These are phyloP conservation scores for Mythimna pallens DNA, from an alignment of 2,888 invertebrate species.

Conservation along the genomic window DNA sequence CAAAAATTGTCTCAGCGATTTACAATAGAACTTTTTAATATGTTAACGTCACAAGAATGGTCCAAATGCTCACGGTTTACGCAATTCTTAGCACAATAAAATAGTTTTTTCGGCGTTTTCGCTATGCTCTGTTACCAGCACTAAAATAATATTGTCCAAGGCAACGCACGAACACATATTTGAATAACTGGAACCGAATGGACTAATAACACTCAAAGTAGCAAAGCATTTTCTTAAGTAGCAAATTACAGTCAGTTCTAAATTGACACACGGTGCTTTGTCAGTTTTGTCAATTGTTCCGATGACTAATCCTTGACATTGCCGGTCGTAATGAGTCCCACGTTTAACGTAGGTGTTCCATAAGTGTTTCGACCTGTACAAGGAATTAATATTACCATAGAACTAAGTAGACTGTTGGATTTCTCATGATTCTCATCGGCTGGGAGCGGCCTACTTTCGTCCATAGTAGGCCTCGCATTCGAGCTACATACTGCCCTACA, in stretches of 20 bases:
- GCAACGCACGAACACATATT: constrained; percentile 18
- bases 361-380: constrained; percentile 62
- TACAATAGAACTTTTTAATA: constrained; percentile 47
- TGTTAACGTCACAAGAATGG: constrained; percentile 41
- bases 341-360: constrained; percentile 51
- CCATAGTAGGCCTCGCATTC: constrained; percentile 74
- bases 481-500: constrained; percentile 82
- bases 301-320: constrained; percentile 33
- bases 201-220: constrained; percentile 8
- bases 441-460: constrained; percentile 84
- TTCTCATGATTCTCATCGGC: constrained; percentile 80
- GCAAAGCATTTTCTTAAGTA: constrained; percentile 14
- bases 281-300: constrained; percentile 20
- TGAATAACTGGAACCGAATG: constrained; percentile 35
- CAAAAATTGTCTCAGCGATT: constrained; percentile 18
- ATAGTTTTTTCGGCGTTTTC: constrained; percentile 32
- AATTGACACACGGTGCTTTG: constrained; percentile 14
- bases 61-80: constrained; percentile 41
- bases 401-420: constrained; percentile 71
- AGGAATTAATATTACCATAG: constrained; percentile 67
- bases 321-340: constrained; percentile 40
- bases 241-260: constrained; percentile 11
- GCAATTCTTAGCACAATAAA: constrained; percentile 48
- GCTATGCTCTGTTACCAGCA: constrained; percentile 55
- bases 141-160: constrained; percentile 36